Evolutionary conservation across 1,140 invertebrate genomes (phyloP), one percentile per base, ranked within the genome.

Genomic region (Triops cancriformis): DNA sequence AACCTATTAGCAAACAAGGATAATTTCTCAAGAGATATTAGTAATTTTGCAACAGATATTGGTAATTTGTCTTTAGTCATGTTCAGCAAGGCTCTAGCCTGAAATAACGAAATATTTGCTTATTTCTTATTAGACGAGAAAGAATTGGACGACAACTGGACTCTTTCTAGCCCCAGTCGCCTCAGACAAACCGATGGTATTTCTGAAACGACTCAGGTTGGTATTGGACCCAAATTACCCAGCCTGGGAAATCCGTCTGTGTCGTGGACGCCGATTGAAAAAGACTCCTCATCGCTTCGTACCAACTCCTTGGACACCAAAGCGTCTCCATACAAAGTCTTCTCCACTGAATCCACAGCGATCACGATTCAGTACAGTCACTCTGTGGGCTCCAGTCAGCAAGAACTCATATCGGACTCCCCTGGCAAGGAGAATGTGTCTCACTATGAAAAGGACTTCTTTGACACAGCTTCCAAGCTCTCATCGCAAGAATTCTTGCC

Each of bases 191-290:
- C 51, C 0, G 51, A 64, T 7, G 31, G 31, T 14, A 64, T 23
- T 0, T 10, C 23, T n/a, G 51, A 64, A 23, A 12, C 51, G 3
- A 64, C 1, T 14, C 51, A 64, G 23, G 51, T 64, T 11, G 74
- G 31, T 11, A 14, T 42, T 45, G 45, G 45, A n/a, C 74, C 74
- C n/a, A 41, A 45, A 45, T 11, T 76, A 12, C 74, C 37, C 10
- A 76, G 37, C 41, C 45, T 42, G 41, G 74, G 27, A 10, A 31
- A 76, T 43, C 27, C 74, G 7, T 76, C 74, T 14, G 74, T 45
- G 18, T 42, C 74, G 14, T 76, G 74, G 74, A 76, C 37, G 45
- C 45, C 74, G n/a, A 27, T 45, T 27, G 74, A 76, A 43, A 31
- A 45, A 18, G 45, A 31, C 10, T 3, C 37, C 14, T 28, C 74